Percentiles rank a stretch among this genome's conserved stretches.
Conservation (phyloP, 2,113 vertebrate genomes). For the Anguilla japonica region DNA sequence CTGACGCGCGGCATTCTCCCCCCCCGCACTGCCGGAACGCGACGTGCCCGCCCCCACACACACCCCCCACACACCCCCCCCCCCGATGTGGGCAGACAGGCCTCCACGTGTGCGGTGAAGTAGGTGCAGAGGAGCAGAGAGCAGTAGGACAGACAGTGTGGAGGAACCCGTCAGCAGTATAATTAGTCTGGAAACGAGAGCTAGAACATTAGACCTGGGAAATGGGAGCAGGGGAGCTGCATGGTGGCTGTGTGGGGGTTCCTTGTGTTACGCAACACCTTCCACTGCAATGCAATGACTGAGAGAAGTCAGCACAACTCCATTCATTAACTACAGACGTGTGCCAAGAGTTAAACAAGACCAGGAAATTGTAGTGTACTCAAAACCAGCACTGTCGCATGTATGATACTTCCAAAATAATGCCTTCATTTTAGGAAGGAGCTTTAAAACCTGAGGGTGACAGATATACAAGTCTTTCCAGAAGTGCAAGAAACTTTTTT, state of each 20-base stretch:
- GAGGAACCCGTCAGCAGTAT: not conserved
- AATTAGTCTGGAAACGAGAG: constrained; percentile 15
- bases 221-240: not conserved
- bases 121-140: not conserved
- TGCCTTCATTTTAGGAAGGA: not conserved
- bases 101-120: not conserved
- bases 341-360: not conserved
- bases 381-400: not conserved
- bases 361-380: not conserved
- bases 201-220: not conserved
- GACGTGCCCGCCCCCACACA: not conserved
- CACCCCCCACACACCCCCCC: not conserved
- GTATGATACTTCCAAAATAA: not conserved
- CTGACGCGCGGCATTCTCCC: not conserved
- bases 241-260: not conserved
- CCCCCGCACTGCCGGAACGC: not conserved
- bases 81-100: not conserved
- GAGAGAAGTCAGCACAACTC: not conserved
- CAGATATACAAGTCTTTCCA: not conserved
- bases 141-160: not conserved
- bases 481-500: not conserved
- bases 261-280: not conserved
- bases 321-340: not conserved
- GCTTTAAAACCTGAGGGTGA: too few species aligned
- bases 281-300: not conserved